Evolutionary conservation across 2,888 invertebrate species (phyloP).

Genomic region (Xestia xanthographa): DNA sequence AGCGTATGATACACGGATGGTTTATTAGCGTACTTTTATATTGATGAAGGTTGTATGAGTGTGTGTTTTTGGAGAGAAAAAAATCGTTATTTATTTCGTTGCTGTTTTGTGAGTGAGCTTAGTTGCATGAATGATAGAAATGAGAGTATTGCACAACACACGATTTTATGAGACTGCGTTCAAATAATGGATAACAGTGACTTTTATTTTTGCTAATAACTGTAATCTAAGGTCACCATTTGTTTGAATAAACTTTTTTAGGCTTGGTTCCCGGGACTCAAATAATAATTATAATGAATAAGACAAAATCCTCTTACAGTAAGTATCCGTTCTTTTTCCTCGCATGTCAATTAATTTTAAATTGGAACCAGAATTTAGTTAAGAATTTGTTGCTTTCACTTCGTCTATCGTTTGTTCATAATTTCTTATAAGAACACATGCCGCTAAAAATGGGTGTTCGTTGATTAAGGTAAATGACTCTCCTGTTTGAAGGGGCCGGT

Average conservation of each 20-base stretch:
- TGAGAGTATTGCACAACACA: background rate
- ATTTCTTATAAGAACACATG: slow-evolving; percentile 4
- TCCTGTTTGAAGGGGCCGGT: slow-evolving; percentile 34
- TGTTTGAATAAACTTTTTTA: background rate
- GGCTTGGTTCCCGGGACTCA: background rate
- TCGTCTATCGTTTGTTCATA: slow-evolving; percentile 2
- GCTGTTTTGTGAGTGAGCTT: background rate
- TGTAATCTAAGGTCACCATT: background rate
- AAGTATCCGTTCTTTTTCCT: background rate
- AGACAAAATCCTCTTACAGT: background rate
- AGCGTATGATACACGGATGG: slow-evolving; percentile 37
- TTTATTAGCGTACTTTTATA: slow-evolving; percentile 49
- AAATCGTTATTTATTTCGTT: background rate
- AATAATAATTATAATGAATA: background rate
- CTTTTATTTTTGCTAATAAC: background rate
- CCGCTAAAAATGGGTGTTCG: background rate
- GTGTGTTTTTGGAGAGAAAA: background rate
- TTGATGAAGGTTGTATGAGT: slow-evolving; percentile 40
- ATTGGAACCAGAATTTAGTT: too few relatives aligned
- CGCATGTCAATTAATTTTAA: too few relatives aligned
- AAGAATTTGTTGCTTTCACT: background rate
- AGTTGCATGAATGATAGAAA: background rate
- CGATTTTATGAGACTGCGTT: background rate
- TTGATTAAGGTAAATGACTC: slow-evolving; percentile 49
- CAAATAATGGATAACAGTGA: background rate